Conservation (phyloP, 2,113 vertebrate species). For the Phalacrocorax carbo region DNA sequence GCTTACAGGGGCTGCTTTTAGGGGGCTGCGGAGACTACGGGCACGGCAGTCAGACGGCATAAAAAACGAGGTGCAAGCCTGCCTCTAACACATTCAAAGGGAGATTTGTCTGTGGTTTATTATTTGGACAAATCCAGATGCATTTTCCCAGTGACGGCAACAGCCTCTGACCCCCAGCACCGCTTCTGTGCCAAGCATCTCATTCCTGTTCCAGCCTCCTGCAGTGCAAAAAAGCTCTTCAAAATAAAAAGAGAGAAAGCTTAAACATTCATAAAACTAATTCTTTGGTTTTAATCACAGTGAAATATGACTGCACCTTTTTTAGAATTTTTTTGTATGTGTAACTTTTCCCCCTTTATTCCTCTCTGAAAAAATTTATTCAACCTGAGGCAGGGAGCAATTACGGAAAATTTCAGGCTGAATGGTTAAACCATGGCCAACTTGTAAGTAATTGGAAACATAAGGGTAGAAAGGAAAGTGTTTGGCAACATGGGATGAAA, state of each 20-base stretch:
- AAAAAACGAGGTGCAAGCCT: neutral
- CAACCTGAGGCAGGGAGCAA: neutral
- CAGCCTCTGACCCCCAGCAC: neutral
- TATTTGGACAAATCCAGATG: neutral
- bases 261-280: neutral
- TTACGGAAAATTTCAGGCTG: conserved; percentile 41
- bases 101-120: neutral
- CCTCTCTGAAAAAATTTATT: neutral
- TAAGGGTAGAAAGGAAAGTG: neutral
- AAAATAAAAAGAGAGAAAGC: neutral
- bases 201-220: neutral
- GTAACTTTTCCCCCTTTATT: neutral
- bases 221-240: neutral
- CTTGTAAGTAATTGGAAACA: neutral
- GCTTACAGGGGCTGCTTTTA: neutral
- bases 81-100: neutral
- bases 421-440: neutral
- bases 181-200: neutral
- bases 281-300: neutral
- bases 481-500: conserved; percentile 5
- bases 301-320: neutral
- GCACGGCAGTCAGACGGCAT: neutral
- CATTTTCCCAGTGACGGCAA: neutral
- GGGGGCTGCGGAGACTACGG: neutral
- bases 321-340: neutral